Evolutionary conservation across 2,797 vertebrate species (phyloP).

Genomic region (Phylloscopus collybita): DNA sequence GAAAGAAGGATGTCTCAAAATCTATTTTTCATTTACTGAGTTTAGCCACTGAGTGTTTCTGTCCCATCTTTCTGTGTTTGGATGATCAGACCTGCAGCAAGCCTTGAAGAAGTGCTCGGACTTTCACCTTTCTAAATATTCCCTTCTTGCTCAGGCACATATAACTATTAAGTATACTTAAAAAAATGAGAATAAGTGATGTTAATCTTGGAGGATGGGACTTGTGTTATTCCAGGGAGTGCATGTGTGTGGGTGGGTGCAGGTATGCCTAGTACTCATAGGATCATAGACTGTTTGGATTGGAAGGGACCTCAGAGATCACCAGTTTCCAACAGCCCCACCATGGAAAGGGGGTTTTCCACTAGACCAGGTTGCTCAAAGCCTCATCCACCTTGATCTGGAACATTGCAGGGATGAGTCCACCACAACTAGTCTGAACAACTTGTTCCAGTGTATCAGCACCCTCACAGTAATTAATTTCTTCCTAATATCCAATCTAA

Average conservation of each 20-base stretch:
- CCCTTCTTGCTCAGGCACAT: neutral
- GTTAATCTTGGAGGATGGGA: neutral
- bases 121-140: neutral
- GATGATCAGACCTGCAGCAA: neutral
- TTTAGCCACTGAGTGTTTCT: neutral
- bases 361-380: neutral
- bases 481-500: neutral
- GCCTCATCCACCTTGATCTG: neutral
- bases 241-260: fast-evolving
- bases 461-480: neutral
- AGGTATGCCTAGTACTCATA: neutral
- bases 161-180: neutral
- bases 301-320: neutral
- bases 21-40: neutral
- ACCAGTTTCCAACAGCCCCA: neutral
- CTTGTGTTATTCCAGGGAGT: neutral
- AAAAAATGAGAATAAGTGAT: neutral
- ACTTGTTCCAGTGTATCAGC: neutral
- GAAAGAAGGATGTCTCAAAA: neutral
- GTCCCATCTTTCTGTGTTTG: neutral
- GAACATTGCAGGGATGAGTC: neutral
- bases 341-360: neutral
- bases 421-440: neutral
- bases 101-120: neutral
- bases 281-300: neutral